phyloP scores from a whole-genome alignment of 2,888 invertebrate genomes.

The Gymnoscelis rufifasciata region DNA sequence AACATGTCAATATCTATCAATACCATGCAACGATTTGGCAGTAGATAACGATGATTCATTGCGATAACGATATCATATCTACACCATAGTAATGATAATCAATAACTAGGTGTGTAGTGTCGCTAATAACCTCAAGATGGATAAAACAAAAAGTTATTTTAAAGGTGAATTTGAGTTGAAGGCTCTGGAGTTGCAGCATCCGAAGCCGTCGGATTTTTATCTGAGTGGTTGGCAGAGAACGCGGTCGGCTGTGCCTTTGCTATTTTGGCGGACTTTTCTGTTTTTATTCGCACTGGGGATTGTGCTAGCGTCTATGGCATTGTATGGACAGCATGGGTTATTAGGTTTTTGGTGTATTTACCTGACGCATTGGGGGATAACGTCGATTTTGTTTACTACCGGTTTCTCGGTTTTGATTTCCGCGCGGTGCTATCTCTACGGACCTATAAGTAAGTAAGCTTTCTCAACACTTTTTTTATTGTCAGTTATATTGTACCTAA shows the following conservation, averaged over 20 bases:
- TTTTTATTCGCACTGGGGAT: constrained; percentile 55
- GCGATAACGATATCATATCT: constrained; percentile 36
- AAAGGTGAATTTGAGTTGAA: constrained; percentile 49
- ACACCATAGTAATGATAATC: constrained; percentile 32
- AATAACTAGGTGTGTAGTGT: constrained; percentile 34
- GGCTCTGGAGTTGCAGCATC: constrained; percentile 56
- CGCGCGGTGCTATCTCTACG: constrained; percentile 53
- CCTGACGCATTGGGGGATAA: constrained; percentile 77
- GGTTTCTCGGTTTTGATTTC: constrained; percentile 60
- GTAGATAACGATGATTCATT: constrained; percentile 40
- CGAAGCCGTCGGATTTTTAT: constrained; percentile 59
- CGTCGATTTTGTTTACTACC: constrained; percentile 49
- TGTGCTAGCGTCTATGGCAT: constrained; percentile 50
- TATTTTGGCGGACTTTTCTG: constrained; percentile 57
- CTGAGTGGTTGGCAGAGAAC: constrained; percentile 66
- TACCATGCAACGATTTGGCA: constrained; percentile 34
- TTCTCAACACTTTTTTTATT: too few species aligned
- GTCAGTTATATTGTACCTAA: too few species aligned
- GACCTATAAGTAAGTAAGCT: constrained; percentile 63
- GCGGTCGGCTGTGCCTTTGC: constrained; percentile 57
- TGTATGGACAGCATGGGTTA: constrained; percentile 45
- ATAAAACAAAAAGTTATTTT: constrained; percentile 56
- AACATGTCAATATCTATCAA: constrained; percentile 20
- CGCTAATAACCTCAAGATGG: constrained; percentile 43
- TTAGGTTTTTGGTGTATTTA: constrained; percentile 71